Conservation (phyloP, 64 coral and sea anemone species). For the Hydrozoanthus tunicans region DNA sequence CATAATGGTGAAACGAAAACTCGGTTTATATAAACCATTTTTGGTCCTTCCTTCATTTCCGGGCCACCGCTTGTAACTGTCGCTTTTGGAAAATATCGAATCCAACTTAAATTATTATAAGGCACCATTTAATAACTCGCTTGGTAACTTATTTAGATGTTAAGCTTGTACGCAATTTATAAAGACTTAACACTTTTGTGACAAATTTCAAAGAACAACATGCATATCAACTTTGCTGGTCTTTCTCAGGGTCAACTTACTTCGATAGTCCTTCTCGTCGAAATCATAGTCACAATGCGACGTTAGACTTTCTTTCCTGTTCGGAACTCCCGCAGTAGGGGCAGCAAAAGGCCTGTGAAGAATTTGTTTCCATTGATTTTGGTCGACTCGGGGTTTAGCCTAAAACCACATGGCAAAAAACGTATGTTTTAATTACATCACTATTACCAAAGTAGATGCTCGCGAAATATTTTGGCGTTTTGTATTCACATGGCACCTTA, state of each 20-base stretch:
- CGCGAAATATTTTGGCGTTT: not conserved
- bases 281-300: slow-evolving; percentile 54
- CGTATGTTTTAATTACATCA: slow-evolving; percentile 20
- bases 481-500: not conserved
- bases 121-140: not conserved
- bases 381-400: slow-evolving; percentile 37
- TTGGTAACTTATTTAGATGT: not conserved
- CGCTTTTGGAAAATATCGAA: not conserved
- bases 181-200: not conserved
- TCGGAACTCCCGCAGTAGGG: slow-evolving; percentile 24
- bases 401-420: slow-evolving; percentile 1
- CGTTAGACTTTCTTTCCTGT: slow-evolving; percentile 11
- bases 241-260: not conserved
- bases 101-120: not conserved
- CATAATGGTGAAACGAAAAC: not conserved
- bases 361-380: slow-evolving; percentile 37
- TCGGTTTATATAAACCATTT: not conserved
- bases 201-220: not conserved
- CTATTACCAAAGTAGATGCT: slow-evolving; percentile 27
- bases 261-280: slow-evolving; percentile 60
- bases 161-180: not conserved
- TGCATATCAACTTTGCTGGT: not conserved
- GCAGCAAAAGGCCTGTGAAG: slow-evolving; percentile 45
- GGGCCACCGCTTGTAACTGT: slow-evolving; percentile 4
- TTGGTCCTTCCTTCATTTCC: not conserved